A percentile compares a stretch with the other conserved stretches of the same genome.
Conservation (phyloP, 2,113 vertebrate genomes). For the Opisthocomus hoazin region DNA sequence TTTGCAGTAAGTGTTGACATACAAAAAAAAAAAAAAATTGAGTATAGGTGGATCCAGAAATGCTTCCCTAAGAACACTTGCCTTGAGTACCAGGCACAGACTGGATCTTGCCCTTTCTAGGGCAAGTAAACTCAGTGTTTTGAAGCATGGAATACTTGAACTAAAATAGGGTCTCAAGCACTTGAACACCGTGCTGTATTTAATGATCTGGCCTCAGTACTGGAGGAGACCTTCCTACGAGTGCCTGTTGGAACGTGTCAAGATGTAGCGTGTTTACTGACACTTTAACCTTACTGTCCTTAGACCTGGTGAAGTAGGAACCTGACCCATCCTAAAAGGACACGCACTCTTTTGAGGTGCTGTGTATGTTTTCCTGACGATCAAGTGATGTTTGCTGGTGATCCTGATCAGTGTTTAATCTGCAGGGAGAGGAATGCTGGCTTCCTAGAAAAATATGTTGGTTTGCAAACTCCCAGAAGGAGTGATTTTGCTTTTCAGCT, state of each 20-base stretch:
- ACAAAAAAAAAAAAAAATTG: neutral
- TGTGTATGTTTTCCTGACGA: neutral
- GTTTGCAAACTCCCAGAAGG: neutral
- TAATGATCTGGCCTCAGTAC: neutral
- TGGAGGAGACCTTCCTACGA: neutral
- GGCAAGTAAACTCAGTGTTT: neutral
- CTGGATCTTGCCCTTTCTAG: neutral
- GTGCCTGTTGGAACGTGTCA: fast-evolving
- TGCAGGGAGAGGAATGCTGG: neutral
- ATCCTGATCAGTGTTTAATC: neutral
- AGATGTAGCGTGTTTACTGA: neutral
- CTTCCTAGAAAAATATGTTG: neutral
- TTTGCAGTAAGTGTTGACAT: neutral
- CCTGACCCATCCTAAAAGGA: neutral
- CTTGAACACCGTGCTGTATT: neutral
- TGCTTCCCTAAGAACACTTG: neutral
- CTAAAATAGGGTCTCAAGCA: neutral
- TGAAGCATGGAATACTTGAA: neutral
- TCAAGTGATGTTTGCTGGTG: neutral
- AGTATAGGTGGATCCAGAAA: neutral
- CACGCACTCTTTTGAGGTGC: neutral
- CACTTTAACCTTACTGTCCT: neutral
- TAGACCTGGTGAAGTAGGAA: neutral
- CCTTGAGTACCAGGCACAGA: neutral
- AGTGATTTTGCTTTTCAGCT: neutral